A percentile compares a stretch with the other conserved stretches of the same genome.
Conservation (phyloP, 35 echinoderm and acorn worm species). For the Apostichopus parvimensis region DNA sequence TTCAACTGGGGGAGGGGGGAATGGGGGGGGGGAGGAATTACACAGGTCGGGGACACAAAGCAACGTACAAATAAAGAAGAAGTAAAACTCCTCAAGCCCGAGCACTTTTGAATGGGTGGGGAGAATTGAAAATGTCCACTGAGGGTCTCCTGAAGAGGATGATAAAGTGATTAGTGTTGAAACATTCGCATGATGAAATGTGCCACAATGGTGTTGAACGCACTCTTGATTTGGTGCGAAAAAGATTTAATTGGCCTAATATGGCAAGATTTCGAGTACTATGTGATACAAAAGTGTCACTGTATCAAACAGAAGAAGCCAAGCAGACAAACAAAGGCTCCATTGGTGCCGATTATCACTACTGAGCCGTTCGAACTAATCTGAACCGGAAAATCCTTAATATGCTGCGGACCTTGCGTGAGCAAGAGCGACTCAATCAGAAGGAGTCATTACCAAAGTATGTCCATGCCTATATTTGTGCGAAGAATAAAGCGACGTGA, state of each 20-base stretch:
- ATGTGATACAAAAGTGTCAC: conserved; percentile 15
- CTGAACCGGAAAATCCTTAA: not conserved
- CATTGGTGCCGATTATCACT: conserved; percentile 54
- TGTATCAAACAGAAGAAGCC: conserved; percentile 43
- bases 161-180: not conserved
- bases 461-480: too few species aligned
- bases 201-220: conserved; percentile 37
- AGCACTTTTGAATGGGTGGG: not conserved
- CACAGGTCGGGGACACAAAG: too few species aligned
- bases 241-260: conserved; percentile 53
- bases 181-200: conserved; percentile 52
- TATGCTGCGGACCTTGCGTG: not conserved
- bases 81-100: too few species aligned
- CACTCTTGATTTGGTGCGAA: conserved; percentile 10
- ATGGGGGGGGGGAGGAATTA: too few species aligned
- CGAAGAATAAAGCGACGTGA: too few species aligned
- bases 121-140: conserved; percentile 4
- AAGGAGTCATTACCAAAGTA: conserved; percentile 24
- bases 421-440: conserved; percentile 39
- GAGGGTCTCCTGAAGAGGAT: conserved; percentile 34
- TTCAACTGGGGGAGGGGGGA: too few species aligned
- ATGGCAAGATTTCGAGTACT: conserved; percentile 60
- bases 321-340: conserved; percentile 33
- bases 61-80: not conserved
- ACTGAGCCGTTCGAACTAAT: conserved; percentile 57